Evolutionary conservation across 2,113 vertebrate genomes (phyloP).

Genomic region (Oncorhynchus nerka): DNA sequence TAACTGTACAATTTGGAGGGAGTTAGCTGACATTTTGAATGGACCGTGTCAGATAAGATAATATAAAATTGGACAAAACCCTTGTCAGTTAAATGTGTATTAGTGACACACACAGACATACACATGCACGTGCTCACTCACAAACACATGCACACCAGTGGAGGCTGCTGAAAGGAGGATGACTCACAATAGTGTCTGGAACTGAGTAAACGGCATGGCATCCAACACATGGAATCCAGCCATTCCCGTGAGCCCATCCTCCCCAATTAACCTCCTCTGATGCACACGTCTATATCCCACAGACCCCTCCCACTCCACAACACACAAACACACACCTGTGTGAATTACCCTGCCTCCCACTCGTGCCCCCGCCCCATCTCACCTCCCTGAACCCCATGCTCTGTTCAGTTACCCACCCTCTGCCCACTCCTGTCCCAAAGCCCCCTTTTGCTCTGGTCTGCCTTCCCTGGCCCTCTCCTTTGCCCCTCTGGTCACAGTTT

Average conservation of each 20-base stretch:
- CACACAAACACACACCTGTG: neutral
- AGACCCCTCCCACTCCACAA: neutral
- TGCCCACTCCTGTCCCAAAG: constrained; percentile 26
- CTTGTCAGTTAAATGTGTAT: neutral
- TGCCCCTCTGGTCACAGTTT: neutral
- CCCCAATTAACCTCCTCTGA: no score
- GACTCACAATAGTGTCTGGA: no score
- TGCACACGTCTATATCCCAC: no score
- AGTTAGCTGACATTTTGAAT: neutral
- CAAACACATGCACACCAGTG: neutral
- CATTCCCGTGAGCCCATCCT: no score
- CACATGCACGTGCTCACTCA: neutral
- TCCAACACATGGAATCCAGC: no score
- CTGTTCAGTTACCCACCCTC: neutral
- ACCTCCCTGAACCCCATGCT: neutral
- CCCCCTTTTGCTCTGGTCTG: constrained; percentile 23
- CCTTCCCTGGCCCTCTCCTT: neutral
- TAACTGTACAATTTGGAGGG: neutral
- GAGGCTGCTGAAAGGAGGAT: no score
- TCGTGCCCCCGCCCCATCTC: neutral
- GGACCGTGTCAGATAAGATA: no score
- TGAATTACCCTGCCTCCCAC: neutral
- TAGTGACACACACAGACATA: neutral
- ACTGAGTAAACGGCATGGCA: no score
- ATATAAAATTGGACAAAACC: neutral